Base-by-base conservation (phyloP, 2,797 vertebrate genomes). In the Coccyzus lansbergi region DNA sequence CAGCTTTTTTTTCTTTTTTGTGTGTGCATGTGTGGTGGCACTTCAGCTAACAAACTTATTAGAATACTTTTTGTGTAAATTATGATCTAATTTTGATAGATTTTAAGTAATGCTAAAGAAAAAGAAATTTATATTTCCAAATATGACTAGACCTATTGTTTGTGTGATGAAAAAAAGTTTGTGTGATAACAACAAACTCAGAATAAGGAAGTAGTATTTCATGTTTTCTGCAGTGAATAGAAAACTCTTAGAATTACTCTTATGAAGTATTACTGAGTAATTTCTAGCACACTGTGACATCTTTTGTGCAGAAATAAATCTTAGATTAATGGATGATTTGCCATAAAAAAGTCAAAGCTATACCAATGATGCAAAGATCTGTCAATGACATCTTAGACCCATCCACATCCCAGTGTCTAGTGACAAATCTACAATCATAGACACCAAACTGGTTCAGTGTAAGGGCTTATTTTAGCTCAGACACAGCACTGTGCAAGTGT, bases 401-500 rank as follows among this genome's bases (percentile, higher is more conserved):
- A 51, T 29, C 24, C 36, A 46, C 10, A 67, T 40, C 15, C 15
- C 36, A 62, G 8, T 28, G 25, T 7, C 13, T 67, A 33, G 18
- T 46, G 38, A 18, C 11, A 15, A 44, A 19, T 33, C 53, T 78
- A 21, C 26, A 38, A 34, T 7, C 71, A 12, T 9, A 51, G 21
- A 31, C 13, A 63, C 9, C 40, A n/a, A 46, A 25, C 9, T 10
- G 19, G 8, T 56, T 65, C n/a, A 29, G 21, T 53, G 19, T 18
- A 72, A 77, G 12, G 26, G 8, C 24, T 83, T 34, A 12, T 46
- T 9, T 16, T 59, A 75, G 21, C 21, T 87, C 25, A 44, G 25
- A 34, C 2, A 4, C 17, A 55, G 20, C 11, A 36, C 20, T 17
- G 6, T 21, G 28, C 46, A 40, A 31, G 13, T 0, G 0, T 48